Evolutionary conservation across 1,140 invertebrate species (phyloP).

Genomic region (Temnothorax curvispinosus): DNA sequence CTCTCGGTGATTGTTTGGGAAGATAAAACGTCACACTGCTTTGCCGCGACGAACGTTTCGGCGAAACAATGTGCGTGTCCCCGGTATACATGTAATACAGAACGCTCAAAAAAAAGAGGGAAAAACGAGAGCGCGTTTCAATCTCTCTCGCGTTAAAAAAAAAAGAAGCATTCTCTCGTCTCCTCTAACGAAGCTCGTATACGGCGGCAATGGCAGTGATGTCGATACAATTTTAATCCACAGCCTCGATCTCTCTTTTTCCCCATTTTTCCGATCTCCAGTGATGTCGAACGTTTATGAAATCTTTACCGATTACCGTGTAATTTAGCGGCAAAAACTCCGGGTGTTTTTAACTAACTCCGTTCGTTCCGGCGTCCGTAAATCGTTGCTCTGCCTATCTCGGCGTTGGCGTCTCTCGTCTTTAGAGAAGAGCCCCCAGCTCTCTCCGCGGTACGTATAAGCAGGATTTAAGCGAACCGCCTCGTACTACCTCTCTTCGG

Average conservation of each 20-base stretch:
- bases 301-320: too few species aligned
- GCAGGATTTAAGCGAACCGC: slow-evolving; percentile 32
- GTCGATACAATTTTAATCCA: neutral
- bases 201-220: neutral
- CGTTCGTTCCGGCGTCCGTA: slow-evolving; percentile 1
- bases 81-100: neutral
- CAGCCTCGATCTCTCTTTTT: neutral
- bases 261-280: neutral
- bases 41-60: neutral
- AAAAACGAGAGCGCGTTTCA: slow-evolving; percentile 1
- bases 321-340: slow-evolving; percentile 8
- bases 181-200: neutral
- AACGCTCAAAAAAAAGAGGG: neutral
- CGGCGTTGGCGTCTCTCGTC: neutral
- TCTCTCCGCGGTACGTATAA: slow-evolving; percentile 18
- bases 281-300: neutral
- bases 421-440: neutral
- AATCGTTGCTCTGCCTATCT: neutral
- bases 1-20: neutral
- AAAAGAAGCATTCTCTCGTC: neutral
- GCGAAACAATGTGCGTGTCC: neutral
- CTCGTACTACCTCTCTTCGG: neutral
- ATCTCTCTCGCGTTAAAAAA: neutral
- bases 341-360: neutral
- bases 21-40: slow-evolving; percentile 6